Evolutionary conservation across 2,888 invertebrate species (phyloP).

Genomic region (Gari tellinella): DNA sequence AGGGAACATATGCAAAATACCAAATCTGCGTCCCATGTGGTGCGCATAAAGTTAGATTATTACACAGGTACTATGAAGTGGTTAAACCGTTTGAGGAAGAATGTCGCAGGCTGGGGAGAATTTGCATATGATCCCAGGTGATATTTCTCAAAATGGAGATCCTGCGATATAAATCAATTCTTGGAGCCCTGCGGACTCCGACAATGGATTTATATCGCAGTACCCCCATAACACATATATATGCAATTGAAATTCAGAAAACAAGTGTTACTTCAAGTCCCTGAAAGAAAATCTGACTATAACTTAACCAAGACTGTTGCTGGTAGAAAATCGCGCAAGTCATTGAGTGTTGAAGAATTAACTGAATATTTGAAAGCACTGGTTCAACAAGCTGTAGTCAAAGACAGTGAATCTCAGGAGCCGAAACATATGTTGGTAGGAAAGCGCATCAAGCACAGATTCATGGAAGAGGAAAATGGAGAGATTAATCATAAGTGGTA

Average conservation of each 20-base stretch:
- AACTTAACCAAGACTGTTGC: slow-evolving; percentile 15
- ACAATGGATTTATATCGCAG: slow-evolving; percentile 12
- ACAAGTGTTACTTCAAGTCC: slow-evolving; percentile 29
- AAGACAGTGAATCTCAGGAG: slow-evolving; percentile 11
- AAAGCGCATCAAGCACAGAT: slow-evolving; percentile 24
- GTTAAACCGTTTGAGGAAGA: too few relatives aligned
- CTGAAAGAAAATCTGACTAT: slow-evolving; percentile 9
- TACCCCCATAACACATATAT: slow-evolving; percentile 32
- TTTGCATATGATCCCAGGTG: too few relatives aligned
- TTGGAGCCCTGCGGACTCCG: neutral
- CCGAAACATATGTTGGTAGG: slow-evolving; percentile 33
- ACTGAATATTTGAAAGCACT: slow-evolving; percentile 23
- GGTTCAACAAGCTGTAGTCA: slow-evolving; percentile 27
- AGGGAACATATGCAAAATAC: too few relatives aligned
- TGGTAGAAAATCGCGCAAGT: slow-evolving; percentile 29
- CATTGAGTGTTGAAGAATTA: slow-evolving; percentile 30
- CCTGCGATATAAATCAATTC: too few relatives aligned
- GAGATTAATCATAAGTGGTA: slow-evolving; percentile 10
- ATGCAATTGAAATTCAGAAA: slow-evolving; percentile 36
- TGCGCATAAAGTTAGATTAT: too few relatives aligned
- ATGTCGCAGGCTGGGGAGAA: too few relatives aligned
- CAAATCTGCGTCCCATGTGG: too few relatives aligned
- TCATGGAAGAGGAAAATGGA: slow-evolving; percentile 2
- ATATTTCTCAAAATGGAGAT: too few relatives aligned
- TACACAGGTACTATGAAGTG: too few relatives aligned